These are phyloP conservation scores for Lepidurus packardi DNA, from an alignment of 1,140 invertebrate genomes.

Conservation along the genomic window DNA sequence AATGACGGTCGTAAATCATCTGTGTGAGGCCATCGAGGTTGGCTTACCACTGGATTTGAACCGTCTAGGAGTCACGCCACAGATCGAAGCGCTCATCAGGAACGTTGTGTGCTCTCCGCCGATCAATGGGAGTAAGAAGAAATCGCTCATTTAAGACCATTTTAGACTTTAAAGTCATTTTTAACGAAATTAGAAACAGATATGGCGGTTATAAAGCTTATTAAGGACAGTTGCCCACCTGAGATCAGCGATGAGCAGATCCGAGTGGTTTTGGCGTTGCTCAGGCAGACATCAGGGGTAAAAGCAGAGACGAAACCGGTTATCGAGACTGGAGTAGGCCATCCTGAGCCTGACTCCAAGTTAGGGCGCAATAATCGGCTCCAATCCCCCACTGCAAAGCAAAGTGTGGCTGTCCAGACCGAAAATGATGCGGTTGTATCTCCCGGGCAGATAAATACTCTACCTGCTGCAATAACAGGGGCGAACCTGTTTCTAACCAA, in stretches of 20 bases:
- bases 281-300: background rate
- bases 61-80: conserved; percentile 41
- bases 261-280: conserved; percentile 39
- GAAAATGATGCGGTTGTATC: background rate
- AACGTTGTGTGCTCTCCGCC: conserved; percentile 42
- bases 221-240: conserved; percentile 45
- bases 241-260: conserved; percentile 45
- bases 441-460: too few species aligned
- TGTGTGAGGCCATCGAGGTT: conserved; percentile 43
- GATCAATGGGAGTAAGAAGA: conserved; percentile 44
- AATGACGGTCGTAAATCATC: conserved; percentile 42
- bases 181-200: conserved; percentile 35
- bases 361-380: background rate
- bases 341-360: too few species aligned
- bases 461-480: too few species aligned
- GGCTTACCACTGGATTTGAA: conserved; percentile 42
- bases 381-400: background rate
- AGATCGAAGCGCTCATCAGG: conserved; percentile 41
- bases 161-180: background rate
- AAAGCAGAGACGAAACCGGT: background rate
- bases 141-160: conserved; percentile 36
- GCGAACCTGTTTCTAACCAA: background rate
- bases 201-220: conserved; percentile 41
- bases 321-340: too few species aligned
- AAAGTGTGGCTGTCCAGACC: background rate